Percentiles rank a stretch among this genome's conserved stretches.
Conservation (phyloP, 2,113 vertebrate genomes). For the Chroicocephalus ridibundus region DNA sequence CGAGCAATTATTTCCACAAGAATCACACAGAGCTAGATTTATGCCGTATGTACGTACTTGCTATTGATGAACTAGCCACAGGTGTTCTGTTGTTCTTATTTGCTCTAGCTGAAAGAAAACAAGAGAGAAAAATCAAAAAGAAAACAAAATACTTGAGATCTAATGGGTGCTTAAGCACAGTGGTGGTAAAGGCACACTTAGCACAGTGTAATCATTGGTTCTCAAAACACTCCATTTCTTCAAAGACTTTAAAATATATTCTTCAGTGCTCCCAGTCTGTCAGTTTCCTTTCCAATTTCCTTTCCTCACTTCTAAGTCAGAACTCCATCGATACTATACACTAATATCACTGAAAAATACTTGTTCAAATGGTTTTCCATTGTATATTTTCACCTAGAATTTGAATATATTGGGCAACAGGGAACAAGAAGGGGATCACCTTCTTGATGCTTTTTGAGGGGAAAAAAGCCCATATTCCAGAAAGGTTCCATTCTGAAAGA, state of each 20-base stretch:
- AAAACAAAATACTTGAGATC: neutral
- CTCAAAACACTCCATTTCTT: neutral
- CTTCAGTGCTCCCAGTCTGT: neutral
- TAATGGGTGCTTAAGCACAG: neutral
- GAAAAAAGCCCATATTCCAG: neutral
- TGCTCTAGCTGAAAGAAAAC: slow-evolving; percentile 4
- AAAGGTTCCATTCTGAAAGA: neutral
- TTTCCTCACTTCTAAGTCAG: neutral
- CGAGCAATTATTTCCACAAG: neutral
- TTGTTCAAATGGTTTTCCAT: neutral
- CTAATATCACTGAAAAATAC: neutral
- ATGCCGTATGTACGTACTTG: neutral
- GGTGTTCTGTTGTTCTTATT: neutral
- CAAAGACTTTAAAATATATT: neutral
- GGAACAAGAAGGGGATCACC: neutral
- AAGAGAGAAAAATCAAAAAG: neutral
- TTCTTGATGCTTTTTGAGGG: neutral
- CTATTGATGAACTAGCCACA: neutral
- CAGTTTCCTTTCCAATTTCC: neutral
- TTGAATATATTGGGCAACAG: neutral
- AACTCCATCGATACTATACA: neutral
- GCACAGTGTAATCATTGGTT: neutral
- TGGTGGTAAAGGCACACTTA: neutral
- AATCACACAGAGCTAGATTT: neutral
- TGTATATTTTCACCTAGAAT: neutral